Evolutionary conservation across 2,888 invertebrate genomes (phyloP).

Genomic region (Conops quadrifasciatus): DNA sequence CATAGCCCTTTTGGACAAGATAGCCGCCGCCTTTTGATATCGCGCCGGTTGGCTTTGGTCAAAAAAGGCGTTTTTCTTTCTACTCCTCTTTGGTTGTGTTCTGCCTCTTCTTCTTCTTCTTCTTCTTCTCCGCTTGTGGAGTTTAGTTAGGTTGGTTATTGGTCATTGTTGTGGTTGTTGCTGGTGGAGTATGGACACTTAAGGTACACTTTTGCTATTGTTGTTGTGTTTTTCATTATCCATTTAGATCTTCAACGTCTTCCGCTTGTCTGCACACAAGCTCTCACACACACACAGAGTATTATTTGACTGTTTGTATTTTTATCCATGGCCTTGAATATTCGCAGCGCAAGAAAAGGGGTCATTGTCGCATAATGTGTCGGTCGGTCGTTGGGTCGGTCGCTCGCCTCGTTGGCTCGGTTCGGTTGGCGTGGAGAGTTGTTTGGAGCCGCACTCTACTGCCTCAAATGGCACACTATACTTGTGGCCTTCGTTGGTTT

Average conservation of each 20-base stretch:
- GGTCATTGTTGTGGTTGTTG: conserved; percentile 16
- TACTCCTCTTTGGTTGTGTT: not conserved
- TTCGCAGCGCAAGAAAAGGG: conserved; percentile 59
- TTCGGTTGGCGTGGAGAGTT: conserved; percentile 10
- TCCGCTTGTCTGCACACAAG: conserved; percentile 20
- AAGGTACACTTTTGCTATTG: conserved; percentile 4
- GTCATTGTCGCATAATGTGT: conserved; percentile 58
- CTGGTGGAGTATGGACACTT: conserved; percentile 12
- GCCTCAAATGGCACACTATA: too few species aligned
- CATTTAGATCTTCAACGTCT: conserved; percentile 24
- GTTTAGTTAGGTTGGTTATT: conserved; percentile 7
- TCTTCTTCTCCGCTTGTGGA: not conserved
- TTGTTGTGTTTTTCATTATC: conserved; percentile 13
- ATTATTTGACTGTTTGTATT: conserved; percentile 41
- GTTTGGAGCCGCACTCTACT: too few species aligned
- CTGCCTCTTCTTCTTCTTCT: not conserved
- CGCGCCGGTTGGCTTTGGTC: not conserved
- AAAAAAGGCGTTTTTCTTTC: not conserved
- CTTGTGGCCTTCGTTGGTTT: not conserved
- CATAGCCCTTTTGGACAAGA: too few species aligned
- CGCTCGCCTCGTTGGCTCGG: conserved; percentile 28
- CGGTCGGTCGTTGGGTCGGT: conserved; percentile 21
- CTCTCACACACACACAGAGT: not conserved
- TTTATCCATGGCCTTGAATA: conserved; percentile 56
- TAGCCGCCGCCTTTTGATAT: conserved; percentile 1